A percentile compares a stretch with the other conserved stretches of the same genome.
Evolutionary conservation across 2,888 invertebrate species (phyloP).

Genomic region (Microdon myrmicae): DNA sequence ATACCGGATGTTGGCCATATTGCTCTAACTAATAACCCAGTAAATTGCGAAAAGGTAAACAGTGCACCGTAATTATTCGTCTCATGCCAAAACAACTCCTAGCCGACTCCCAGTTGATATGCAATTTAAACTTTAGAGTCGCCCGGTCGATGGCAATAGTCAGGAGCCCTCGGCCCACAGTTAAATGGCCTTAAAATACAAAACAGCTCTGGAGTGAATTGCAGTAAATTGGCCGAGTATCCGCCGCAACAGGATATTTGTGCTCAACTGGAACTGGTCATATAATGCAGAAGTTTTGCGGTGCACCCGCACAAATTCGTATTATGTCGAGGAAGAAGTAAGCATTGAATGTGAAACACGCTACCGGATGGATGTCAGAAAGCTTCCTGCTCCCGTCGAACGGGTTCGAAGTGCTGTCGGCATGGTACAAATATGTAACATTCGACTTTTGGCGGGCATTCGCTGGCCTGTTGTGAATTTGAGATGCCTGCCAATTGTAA

Average conservation of each 20-base stretch:
- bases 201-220: conserved; percentile 41
- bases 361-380: conserved; percentile 4
- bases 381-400: neutral
- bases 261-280: conserved; percentile 37
- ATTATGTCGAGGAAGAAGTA: neutral
- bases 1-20: conserved; percentile 44
- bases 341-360: conserved; percentile 3
- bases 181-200: conserved; percentile 44
- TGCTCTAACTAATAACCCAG: conserved; percentile 49
- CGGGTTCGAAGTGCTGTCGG: neutral
- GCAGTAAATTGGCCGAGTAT: conserved; percentile 47
- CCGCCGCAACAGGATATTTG: conserved; percentile 51
- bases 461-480: neutral
- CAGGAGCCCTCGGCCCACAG: conserved; percentile 8
- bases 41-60: conserved; percentile 39
- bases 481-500: conserved; percentile 4
- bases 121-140: conserved; percentile 19
- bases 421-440: neutral
- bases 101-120: conserved; percentile 20
- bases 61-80: conserved; percentile 14
- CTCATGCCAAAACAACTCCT: neutral
- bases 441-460: conserved; percentile 6
- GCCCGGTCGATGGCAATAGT: conserved; percentile 3
- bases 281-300: conserved; percentile 18
- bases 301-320: neutral